Conservation (phyloP, 92 coral and sea anemone species). For the Epizoanthus stellaris region DNA sequence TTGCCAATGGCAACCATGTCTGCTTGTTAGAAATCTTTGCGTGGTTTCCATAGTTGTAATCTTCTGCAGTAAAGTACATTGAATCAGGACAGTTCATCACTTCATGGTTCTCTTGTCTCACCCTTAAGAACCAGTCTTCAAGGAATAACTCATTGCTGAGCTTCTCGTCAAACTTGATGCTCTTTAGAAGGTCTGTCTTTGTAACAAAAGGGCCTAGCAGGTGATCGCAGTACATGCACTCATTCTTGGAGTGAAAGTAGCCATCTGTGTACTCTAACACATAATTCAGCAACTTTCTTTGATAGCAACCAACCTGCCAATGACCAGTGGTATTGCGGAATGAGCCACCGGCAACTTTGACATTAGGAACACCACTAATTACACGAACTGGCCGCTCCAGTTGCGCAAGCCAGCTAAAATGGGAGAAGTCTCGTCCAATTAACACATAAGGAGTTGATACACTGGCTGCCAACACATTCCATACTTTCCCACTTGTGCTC, state of each 20-base stretch:
- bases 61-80: slow-evolving; percentile 37
- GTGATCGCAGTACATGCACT: slow-evolving; percentile 39
- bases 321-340: slow-evolving; percentile 34
- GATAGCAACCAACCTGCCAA: slow-evolving; percentile 34
- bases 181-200: slow-evolving; percentile 11
- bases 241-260: slow-evolving; percentile 26
- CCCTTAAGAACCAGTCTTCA: slow-evolving; percentile 42
- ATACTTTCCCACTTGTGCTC: slow-evolving; percentile 4
- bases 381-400: slow-evolving; percentile 39
- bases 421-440: slow-evolving; percentile 38
- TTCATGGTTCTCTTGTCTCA: slow-evolving; percentile 12
- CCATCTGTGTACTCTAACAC: slow-evolving; percentile 37
- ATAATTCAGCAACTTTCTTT: slow-evolving; percentile 29
- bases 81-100: slow-evolving; percentile 38
- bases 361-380: slow-evolving; percentile 26
- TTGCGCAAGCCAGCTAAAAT: slow-evolving; percentile 38
- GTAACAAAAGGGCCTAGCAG: slow-evolving; percentile 16
- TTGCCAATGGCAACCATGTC: slow-evolving; percentile 24
- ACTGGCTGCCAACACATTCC: slow-evolving; percentile 33
- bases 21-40: slow-evolving; percentile 19
- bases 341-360: slow-evolving; percentile 29
- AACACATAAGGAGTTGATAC: slow-evolving; percentile 20
- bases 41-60: slow-evolving; percentile 11
- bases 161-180: slow-evolving; percentile 31
- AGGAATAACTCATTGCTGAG: slow-evolving; percentile 1